Base-by-base conservation (phyloP, 2,888 invertebrate species). In the Campoletis raptor region DNA sequence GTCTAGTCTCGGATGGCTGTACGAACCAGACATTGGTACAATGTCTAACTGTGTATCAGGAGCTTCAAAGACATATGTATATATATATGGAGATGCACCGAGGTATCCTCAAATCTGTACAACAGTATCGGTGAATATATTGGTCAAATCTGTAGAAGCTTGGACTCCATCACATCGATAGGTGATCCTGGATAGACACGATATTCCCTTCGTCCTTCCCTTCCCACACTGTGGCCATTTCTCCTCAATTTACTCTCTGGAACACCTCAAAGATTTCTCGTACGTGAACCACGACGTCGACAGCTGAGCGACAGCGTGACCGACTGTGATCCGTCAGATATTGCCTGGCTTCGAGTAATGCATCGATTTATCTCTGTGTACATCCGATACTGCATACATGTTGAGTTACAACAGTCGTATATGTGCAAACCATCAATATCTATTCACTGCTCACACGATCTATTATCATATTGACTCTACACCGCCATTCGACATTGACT, bases 291-390 rank as follows among this genome's bases (percentile, higher is more conserved):
- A 42, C 76, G 66, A 30, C 24, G 42, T 54, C 69, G 79, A 79
- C 79, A 79, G 79, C 30, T 79, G 72, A 81, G 77, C 54, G 86
- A 84, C 86, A 82, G 81, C 69, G 61, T 72, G 81, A 83, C 81
- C 83, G 81, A 83, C 74, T 83, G 66, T 77, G 78, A 84, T 84
- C 73, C 78, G 54, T 81, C 84, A 76, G 81, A 81, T 54, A 86
- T 84, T 81, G 81, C 54, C 61, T 15, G 61, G 52, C 78, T 82
- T 69, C 54, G 45, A 21, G 66, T 86, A 67, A 83, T 81, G 74
- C 74, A 82, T 81, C 76, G 74, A 45, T 73, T 40, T 37, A 64
- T 70, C 24, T 66, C 48, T 30, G 64, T 76, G 48, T 54, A 64
- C 77, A 57, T 40, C 36, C 74, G 52, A 74, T 36, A 30, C 12